Percentiles rank a stretch among this genome's conserved stretches.
phyloP scores from a whole-genome alignment of 2,113 vertebrate species.

The Entelurus aequoreus region DNA sequence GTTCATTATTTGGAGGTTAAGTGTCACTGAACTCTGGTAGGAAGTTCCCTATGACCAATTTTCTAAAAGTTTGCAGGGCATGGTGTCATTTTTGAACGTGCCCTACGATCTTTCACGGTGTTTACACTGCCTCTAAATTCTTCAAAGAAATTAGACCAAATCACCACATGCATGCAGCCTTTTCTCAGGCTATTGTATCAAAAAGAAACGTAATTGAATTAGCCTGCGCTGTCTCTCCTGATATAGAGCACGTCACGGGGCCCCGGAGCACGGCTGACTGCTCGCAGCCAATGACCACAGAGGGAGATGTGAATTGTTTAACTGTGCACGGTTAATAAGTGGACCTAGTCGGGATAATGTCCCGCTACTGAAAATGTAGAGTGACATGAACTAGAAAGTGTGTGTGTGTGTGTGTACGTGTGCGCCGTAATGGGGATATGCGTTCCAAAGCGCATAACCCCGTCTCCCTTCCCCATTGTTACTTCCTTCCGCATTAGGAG shows the following conservation, averaged over 20 bases:
- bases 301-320: conserved; percentile 29
- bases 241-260: conserved; percentile 37
- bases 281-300: conserved; percentile 25
- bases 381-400: conserved; percentile 35
- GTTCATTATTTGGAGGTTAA: conserved; percentile 35
- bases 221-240: conserved; percentile 44
- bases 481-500: conserved; percentile 17
- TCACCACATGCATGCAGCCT: conserved; percentile 4
- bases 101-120: no score
- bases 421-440: conserved; percentile 14
- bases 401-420: conserved; percentile 12
- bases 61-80: conserved; percentile 28
- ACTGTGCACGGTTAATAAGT: conserved; percentile 30
- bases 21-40: conserved; percentile 29
- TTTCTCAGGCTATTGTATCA: conserved; percentile 10
- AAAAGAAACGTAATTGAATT: conserved; percentile 51
- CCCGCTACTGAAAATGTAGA: conserved; percentile 27
- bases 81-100: neutral
- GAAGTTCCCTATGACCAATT: conserved; percentile 32
- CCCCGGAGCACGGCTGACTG: conserved; percentile 42
- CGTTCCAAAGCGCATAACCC: conserved; percentile 10
- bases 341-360: conserved; percentile 25
- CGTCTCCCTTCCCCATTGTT: conserved; percentile 22
- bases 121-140: neutral
- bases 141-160: conserved; percentile 11